phyloP scores from a whole-genome alignment of 2,113 vertebrate species.

The Saccopteryx bilineata region DNA sequence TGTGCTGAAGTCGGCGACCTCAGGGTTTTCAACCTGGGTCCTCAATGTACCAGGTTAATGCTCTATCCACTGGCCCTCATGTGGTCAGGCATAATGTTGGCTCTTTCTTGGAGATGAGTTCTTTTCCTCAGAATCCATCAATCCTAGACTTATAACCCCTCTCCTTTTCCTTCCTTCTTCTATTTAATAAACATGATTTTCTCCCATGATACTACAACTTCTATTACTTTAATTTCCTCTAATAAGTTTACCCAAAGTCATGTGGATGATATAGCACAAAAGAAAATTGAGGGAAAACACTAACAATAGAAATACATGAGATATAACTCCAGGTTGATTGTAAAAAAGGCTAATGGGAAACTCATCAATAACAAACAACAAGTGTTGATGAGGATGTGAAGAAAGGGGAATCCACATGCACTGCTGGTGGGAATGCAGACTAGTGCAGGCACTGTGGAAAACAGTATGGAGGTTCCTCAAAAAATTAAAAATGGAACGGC shows the following conservation, averaged over 20 bases:
- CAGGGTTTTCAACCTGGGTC: too few relatives aligned
- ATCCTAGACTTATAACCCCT: neutral
- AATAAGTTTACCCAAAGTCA: neutral
- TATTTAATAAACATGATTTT: neutral
- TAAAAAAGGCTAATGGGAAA: neutral
- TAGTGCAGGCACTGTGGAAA: neutral
- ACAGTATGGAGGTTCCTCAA: neutral
- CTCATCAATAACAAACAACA: neutral
- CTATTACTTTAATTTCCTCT: slow-evolving; percentile 28
- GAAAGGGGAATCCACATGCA: neutral
- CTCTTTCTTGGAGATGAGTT: neutral
- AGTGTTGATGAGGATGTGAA: neutral
- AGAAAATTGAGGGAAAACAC: neutral
- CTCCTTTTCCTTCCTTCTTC: neutral
- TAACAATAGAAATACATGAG: neutral
- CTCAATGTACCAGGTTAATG: too few relatives aligned
- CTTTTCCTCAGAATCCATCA: neutral
- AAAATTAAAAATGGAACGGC: neutral
- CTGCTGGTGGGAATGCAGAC: neutral
- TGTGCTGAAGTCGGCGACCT: too few relatives aligned
- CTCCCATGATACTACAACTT: neutral
- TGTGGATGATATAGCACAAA: neutral
- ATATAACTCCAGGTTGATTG: neutral
- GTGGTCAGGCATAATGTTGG: neutral
- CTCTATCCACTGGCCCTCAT: too few relatives aligned